Conservation (phyloP, 2,113 vertebrate genomes). For the Brachionichthys hirsutus region DNA sequence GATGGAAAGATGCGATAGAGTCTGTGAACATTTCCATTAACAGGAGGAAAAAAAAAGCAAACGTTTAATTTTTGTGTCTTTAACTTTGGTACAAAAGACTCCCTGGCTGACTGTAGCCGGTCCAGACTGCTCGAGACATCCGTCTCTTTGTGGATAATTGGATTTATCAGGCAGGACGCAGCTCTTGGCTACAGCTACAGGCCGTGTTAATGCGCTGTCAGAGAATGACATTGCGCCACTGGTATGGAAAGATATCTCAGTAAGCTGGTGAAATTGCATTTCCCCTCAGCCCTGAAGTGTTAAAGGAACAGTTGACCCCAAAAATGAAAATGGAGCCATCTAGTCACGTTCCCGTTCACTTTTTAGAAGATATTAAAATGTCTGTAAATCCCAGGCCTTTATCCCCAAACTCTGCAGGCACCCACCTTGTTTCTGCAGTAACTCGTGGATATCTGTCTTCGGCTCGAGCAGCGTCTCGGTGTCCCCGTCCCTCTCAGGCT, state of each 20-base stretch:
- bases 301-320: neutral
- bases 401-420: neutral
- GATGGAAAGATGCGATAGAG: neutral
- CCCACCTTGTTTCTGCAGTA: slow-evolving; percentile 88
- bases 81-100: no score
- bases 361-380: neutral
- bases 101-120: slow-evolving; percentile 11
- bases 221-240: neutral
- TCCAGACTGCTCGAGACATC: slow-evolving; percentile 26
- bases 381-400: neutral
- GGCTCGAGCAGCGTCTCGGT: slow-evolving; percentile 72
- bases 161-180: slow-evolving; percentile 25
- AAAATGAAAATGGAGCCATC: no score
- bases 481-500: slow-evolving; percentile 70
- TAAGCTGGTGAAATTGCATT: neutral
- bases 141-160: slow-evolving; percentile 36
- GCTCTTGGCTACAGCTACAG: slow-evolving; percentile 19
- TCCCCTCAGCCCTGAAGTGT: neutral
- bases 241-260: slow-evolving; percentile 1
- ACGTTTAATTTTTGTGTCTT: neutral
- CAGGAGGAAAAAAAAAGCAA: neutral
- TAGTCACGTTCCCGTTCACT: no score
- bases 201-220: slow-evolving; percentile 13
- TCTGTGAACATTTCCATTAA: no score
- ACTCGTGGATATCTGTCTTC: slow-evolving; percentile 87